Evolutionary conservation across 2,797 vertebrate genomes (phyloP), one percentile per base, ranked within the genome.

Genomic region (Oreochromis mossambicus): DNA sequence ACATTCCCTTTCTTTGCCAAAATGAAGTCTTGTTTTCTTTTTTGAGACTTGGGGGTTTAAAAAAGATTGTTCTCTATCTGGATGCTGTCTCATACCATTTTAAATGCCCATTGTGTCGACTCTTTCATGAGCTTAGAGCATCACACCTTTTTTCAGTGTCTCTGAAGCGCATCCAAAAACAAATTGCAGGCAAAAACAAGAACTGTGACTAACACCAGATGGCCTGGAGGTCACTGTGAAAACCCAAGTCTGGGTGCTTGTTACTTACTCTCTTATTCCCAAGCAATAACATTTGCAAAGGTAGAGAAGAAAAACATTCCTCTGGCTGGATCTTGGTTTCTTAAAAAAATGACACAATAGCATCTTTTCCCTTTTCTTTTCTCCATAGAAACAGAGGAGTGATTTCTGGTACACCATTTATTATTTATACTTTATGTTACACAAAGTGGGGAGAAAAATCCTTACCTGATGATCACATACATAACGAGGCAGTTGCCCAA

Each of bases 391-490:
- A 12, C 6, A 75, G 68, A 29, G 26, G 1, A 75, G 7, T 32
- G 11, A 50, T 50, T 50, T 75, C 43, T 75, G 17, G 1, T 26
- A 50, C 43, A 32, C 15, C 70, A n/a, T 48, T 32, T 32, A 50
- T 12, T 75, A 32, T 50, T 75, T 50, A 43, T 50, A 24, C 17
- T 75, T 46, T 46, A 29, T 73, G 4, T 32, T 75, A 32, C 32
- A 17, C 24, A 13, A 75, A 75, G 26, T 32, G 6, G 17, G 70
- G 43, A 36, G 58, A 29, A 75, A 75, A 50, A 75, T 58, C 19
- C 96, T 96, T 97, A 99, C 98, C 98, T 97, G 94, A 99, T 96
- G 90, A 99, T 99, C 89, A 99, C 98, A 95, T 98, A 99, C 98
- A 99, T 99, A 87, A 99, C 98, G 89, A 99, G 96, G 78, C 98